Base-by-base conservation (phyloP, 2,113 vertebrate species). In the Centropus unirufus region DNA sequence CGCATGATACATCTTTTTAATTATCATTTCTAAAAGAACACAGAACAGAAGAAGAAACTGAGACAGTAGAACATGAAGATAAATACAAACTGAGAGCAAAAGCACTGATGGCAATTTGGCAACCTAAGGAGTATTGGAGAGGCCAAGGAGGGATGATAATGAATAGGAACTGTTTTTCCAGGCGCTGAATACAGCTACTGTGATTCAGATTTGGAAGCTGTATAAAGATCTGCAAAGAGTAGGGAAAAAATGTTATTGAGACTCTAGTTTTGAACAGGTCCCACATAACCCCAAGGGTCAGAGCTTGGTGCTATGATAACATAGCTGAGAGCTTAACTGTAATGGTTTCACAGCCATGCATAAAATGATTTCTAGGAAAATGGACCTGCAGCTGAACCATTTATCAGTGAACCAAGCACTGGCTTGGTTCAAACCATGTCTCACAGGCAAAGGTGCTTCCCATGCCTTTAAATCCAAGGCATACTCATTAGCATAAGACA, bases 41-140 rank as follows among this genome's bases (percentile, higher is more conserved):
- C n/a, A 69, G 78, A 77, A 86, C 6, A 54, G 44, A 76, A 80
- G 74, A 68, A 88, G 44, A 84, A 92, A 46, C 55, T 32, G n/a
- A 81, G 47, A 47, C 61, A 83, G 21, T 10, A 21, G n/a, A 64
- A 88, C 32, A 62, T 2, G 12, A 90, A 83, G 84, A 91, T 80
- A 69, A 49, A 85, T 24, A 82, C 63, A 90, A 90, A 76, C 27
- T 21, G 57, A 85, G 73, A 88, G 44, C 40, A 68, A 96, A 93
- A 94, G 39, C 64, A 90, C 49, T 90, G 90, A 81, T 93, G 90
- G 83, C 64, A 90, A 69, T 90, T 93, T 95, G 95, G 87, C 94
- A 95, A 42, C 64, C 47, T 63, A 67, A 75, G 51, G 23, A 90
- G 42, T 51, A 70, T 32, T 85, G 76, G 61, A 70, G 52, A 87